A percentile compares a stretch with the other conserved stretches of the same genome.
These are phyloP conservation scores for Caenorhabditis sp. DNA, from an alignment of 2,888 invertebrate genomes.

Conservation along the genomic window DNA sequence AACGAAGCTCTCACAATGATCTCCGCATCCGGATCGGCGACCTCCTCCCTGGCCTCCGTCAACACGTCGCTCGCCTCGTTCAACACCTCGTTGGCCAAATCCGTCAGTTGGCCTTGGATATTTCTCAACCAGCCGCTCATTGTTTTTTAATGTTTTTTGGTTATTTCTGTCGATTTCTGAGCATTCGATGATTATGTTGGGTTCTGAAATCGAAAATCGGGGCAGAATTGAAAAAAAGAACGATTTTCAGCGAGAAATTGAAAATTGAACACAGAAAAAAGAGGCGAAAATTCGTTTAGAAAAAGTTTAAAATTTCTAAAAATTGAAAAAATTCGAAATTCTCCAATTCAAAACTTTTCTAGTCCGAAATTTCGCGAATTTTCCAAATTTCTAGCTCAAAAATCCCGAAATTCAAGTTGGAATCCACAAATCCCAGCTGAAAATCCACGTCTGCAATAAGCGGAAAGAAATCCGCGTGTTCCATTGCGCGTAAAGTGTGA, in stretches of 20 bases:
- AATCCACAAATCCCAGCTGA: too few species aligned
- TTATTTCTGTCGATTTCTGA: conserved; percentile 9
- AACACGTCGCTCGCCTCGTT: conserved; percentile 76
- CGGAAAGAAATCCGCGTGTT: too few species aligned
- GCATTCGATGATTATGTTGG: not conserved
- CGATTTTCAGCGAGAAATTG: too few species aligned
- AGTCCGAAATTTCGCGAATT: not conserved
- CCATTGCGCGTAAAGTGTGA: too few species aligned
- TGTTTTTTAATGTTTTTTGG: not conserved
- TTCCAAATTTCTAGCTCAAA: not conserved
- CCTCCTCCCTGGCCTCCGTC: conserved; percentile 77
- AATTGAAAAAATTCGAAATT: not conserved
- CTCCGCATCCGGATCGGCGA: conserved; percentile 78
- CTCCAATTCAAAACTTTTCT: too few species aligned
- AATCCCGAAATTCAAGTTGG: too few species aligned
- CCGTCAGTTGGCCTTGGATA: conserved; percentile 78
- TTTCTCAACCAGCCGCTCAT: conserved; percentile 66
- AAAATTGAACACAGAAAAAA: too few species aligned
- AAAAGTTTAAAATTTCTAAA: not conserved
- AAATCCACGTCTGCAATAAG: too few species aligned
- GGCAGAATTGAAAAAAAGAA: too few species aligned
- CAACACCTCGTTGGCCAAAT: conserved; percentile 80
- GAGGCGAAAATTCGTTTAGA: not conserved
- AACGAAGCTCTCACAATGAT: conserved; percentile 76
- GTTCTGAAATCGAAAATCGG: too few species aligned